These are phyloP conservation scores for Microcebus lehilahytsara DNA, from an alignment of 2,113 vertebrate species.

Conservation along the genomic window DNA sequence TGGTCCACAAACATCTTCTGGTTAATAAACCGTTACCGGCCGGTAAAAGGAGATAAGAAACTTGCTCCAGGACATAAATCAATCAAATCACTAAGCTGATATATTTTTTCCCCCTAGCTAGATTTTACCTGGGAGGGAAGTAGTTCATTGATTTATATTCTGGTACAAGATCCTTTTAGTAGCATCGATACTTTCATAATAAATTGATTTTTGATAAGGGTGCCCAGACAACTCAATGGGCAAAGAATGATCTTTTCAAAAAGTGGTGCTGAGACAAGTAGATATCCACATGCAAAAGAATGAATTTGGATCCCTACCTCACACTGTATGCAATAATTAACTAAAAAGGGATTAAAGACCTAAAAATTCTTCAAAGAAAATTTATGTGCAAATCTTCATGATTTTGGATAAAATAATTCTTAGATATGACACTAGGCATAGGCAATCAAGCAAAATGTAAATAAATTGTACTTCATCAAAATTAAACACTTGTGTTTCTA, in stretches of 20 bases:
- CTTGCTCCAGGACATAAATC: background rate
- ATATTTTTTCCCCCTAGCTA: background rate
- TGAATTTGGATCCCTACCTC: background rate
- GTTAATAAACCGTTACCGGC: background rate
- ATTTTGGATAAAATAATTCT: background rate
- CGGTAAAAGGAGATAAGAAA: background rate
- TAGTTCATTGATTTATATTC: background rate
- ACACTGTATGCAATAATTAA: background rate
- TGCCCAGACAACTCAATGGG: background rate
- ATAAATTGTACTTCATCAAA: background rate
- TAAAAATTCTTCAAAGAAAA: slow-evolving; percentile 2
- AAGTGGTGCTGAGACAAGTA: background rate
- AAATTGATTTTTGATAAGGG: background rate
- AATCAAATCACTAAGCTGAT: background rate
- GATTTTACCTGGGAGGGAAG: background rate
- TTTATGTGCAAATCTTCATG: background rate
- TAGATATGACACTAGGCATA: background rate
- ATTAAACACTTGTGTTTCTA: background rate
- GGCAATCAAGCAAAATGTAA: background rate
- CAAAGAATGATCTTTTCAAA: background rate
- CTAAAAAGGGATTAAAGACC: background rate
- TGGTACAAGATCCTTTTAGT: background rate
- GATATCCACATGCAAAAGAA: background rate
- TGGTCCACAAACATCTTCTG: background rate
- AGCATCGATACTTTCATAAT: background rate